Base-by-base conservation (phyloP, 2,888 invertebrate species). In the Lasioglossum leucozonium region DNA sequence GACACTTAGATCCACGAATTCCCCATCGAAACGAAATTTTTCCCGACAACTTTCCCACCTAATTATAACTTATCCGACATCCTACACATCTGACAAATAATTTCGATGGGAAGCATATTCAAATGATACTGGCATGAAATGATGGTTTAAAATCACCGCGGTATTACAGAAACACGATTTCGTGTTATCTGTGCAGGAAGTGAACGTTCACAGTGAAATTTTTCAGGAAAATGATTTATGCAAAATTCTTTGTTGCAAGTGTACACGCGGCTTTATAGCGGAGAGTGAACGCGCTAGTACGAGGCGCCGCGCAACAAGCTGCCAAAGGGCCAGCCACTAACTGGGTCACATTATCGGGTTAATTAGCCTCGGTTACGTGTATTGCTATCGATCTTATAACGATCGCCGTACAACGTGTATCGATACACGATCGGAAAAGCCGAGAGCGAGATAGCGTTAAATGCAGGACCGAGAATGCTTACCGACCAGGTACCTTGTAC, bases 281-380 rank as follows among this genome's bases (percentile, higher is more conserved):
- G n/a, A 44, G 72, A 81, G 72, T 51, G 67, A 81, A 73, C 72
- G 71, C 62, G 77, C 72, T 34, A 77, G 58, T 42, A 30, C 69
- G 81, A 79, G 82, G 81, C 88, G 77, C 83, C 79, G 58, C 65
- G 75, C 67, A 71, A 72, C 78, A 69, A 67, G 65, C 69, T 81
- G 77, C 71, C 78, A 86, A 86, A 82, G 85, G 82, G 69, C 58
- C 69, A 62, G 77, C 55, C 44, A 40, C 22, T 77, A 82, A 88
- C 87, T 91, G 77, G 87, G 90, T 88, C 90, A 87, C 88, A 88
- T 91, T 92, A 92, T 92, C 91, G 84, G 92, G 92, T 92, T 92
- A 92, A 92, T 92, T 92, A 92, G 91, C 88, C 85, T 44, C 81
- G 85, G 73, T 89, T 88, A 87, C 89, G 87, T 82, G 87, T 82